Conservation (phyloP, 2,888 invertebrate species). For the Acanthosepion lycidas region DNA sequence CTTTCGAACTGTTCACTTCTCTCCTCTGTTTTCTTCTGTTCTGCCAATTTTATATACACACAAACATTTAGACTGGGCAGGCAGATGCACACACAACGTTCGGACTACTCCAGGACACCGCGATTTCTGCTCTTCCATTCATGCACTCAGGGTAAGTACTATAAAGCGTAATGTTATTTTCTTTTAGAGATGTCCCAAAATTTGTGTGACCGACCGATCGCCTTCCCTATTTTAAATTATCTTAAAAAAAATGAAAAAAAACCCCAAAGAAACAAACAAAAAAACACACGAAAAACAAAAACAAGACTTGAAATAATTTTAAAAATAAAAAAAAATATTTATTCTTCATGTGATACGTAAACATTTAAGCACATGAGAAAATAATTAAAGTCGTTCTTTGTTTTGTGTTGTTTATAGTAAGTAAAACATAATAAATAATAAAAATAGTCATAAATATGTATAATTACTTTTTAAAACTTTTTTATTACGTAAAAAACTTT, state of each 20-base stretch:
- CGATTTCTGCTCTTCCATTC: neutral
- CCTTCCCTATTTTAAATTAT: neutral
- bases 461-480: no score
- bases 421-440: neutral
- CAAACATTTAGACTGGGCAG: neutral
- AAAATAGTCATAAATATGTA: no score
- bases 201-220: neutral
- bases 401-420: neutral
- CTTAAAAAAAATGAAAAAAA: no score
- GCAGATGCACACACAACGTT: neutral
- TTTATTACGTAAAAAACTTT: no score
- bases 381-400: neutral
- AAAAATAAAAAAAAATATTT: no score
- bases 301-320: no score
- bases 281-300: no score
- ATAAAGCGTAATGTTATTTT: neutral
- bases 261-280: no score
- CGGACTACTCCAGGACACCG: slow-evolving; percentile 33
- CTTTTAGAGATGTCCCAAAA: neutral
- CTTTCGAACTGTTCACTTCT: slow-evolving; percentile 5
- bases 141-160: neutral
- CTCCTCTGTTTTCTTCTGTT: neutral
- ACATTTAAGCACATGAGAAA: no score
- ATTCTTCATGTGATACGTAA: no score
- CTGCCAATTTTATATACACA: neutral